Percentiles rank a stretch among this genome's conserved stretches.
Evolutionary conservation across 2,888 invertebrate genomes (phyloP).

Genomic region (Napeogenes sylphis): DNA sequence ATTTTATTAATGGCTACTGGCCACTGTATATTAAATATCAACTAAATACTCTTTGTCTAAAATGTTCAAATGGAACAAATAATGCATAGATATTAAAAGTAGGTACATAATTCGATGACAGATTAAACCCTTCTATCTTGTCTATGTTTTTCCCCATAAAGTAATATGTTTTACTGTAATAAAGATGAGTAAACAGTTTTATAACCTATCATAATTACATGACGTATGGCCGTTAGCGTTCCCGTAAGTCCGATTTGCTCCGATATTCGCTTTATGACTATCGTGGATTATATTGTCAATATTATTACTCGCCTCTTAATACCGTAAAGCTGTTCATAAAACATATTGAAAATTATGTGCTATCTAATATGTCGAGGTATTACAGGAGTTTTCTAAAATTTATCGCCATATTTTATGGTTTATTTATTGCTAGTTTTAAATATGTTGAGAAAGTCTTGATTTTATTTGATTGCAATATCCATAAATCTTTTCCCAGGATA

Average conservation of each 20-base stretch:
- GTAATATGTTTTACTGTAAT: neutral
- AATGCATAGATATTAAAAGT: neutral
- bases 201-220: slow-evolving; percentile 12
- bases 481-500: too few relatives aligned
- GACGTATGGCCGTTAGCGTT: slow-evolving; percentile 41
- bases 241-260: slow-evolving; percentile 63
- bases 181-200: neutral
- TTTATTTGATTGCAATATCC: too few relatives aligned
- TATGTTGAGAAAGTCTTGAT: neutral
- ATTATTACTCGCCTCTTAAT: slow-evolving; percentile 74
- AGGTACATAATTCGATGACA: too few relatives aligned
- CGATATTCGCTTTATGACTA: slow-evolving; percentile 63
- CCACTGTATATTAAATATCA: too few relatives aligned
- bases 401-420: neutral
- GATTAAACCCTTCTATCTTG: neutral
- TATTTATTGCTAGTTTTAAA: neutral
- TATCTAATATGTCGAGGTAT: slow-evolving; percentile 38
- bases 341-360: slow-evolving; percentile 69
- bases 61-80: neutral
- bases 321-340: slow-evolving; percentile 73
- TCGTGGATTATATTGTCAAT: slow-evolving; percentile 70
- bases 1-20: too few relatives aligned
- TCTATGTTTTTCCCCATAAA: neutral
- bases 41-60: neutral
- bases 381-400: neutral